Percentiles rank a stretch among this genome's conserved stretches.
Evolutionary conservation across 2,888 invertebrate species (phyloP).

Genomic region (Phyllotreta striolata): DNA sequence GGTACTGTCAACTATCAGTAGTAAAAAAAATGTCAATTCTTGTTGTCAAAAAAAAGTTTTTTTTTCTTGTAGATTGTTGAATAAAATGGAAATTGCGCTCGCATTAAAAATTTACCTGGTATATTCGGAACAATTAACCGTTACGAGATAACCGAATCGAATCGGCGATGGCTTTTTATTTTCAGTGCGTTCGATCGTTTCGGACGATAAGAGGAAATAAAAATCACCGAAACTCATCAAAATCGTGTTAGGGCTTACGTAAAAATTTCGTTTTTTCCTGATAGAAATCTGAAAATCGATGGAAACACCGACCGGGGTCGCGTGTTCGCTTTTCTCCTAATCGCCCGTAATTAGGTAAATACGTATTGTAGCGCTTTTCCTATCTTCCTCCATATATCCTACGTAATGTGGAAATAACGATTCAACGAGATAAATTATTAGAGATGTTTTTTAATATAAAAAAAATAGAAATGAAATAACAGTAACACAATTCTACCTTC

Average conservation of each 20-base stretch:
- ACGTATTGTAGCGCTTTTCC: not conserved
- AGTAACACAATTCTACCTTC: too few relatives aligned
- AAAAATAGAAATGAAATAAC: too few relatives aligned
- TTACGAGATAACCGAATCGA: slow-evolving; percentile 11
- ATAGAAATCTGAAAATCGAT: slow-evolving; percentile 27
- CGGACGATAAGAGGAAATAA: slow-evolving; percentile 9
- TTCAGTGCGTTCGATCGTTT: slow-evolving; percentile 1
- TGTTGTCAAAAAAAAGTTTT: too few relatives aligned
- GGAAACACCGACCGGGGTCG: slow-evolving; percentile 12
- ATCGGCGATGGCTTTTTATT: slow-evolving; percentile 3
- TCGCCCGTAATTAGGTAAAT: slow-evolving; percentile 26
- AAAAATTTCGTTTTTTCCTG: slow-evolving; percentile 16
- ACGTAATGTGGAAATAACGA: too few relatives aligned
- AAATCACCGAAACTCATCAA: slow-evolving; percentile 26
- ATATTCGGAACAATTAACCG: not conserved
- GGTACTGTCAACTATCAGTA: too few relatives aligned
- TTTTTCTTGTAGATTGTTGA: too few relatives aligned
- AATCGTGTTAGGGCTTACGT: slow-evolving; percentile 24
- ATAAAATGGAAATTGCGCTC: too few relatives aligned
- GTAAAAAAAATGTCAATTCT: too few relatives aligned
- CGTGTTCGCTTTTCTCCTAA: slow-evolving; percentile 22
- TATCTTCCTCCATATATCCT: not conserved
- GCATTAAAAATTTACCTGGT: too few relatives aligned
- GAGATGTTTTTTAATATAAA: too few relatives aligned
- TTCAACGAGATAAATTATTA: too few relatives aligned